These are phyloP conservation scores for Apis mellifera DNA, from an alignment of 1,140 invertebrate species.

Conservation along the genomic window DNA sequence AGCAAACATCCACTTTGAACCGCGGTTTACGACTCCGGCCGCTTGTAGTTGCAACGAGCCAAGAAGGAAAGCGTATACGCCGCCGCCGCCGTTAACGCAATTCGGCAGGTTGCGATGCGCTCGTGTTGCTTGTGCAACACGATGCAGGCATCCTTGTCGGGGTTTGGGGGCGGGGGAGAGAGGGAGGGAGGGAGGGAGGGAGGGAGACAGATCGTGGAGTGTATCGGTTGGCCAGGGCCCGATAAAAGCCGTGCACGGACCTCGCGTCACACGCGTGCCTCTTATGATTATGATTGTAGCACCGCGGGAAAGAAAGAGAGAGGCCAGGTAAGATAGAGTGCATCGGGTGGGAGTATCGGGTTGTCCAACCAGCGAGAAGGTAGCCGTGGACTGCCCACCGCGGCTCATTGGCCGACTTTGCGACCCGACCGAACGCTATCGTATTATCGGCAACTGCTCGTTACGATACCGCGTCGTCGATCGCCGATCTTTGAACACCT, in stretches of 20 bases:
- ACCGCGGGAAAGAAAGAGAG: slow-evolving; percentile 58
- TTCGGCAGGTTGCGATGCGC: slow-evolving; percentile 5
- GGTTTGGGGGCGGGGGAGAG: not conserved
- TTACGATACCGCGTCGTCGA: slow-evolving; percentile 52
- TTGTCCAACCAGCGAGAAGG: slow-evolving; percentile 77
- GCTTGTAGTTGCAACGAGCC: not conserved
- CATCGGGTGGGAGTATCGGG: slow-evolving; percentile 69
- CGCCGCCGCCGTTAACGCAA: not conserved
- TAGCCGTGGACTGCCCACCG: slow-evolving; percentile 77
- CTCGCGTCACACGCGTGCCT: slow-evolving; percentile 37
- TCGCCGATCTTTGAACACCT: slow-evolving; percentile 35
- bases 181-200: not conserved
- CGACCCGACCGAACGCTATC: slow-evolving; percentile 66
- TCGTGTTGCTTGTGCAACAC: not conserved
- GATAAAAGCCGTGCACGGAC: slow-evolving; percentile 42
- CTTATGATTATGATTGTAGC: slow-evolving; percentile 68
- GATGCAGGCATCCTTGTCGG: no score
- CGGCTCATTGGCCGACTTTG: slow-evolving; percentile 78
- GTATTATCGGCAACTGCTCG: slow-evolving; percentile 63
- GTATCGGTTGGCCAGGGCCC: not conserved
- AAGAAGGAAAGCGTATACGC: not conserved
- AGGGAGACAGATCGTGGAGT: no score
- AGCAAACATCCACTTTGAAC: slow-evolving; percentile 13
- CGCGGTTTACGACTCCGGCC: slow-evolving; percentile 10
- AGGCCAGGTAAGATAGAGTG: slow-evolving; percentile 58